Base-by-base conservation (phyloP, 2,888 invertebrate genomes). In the Geophilus truncorum region DNA sequence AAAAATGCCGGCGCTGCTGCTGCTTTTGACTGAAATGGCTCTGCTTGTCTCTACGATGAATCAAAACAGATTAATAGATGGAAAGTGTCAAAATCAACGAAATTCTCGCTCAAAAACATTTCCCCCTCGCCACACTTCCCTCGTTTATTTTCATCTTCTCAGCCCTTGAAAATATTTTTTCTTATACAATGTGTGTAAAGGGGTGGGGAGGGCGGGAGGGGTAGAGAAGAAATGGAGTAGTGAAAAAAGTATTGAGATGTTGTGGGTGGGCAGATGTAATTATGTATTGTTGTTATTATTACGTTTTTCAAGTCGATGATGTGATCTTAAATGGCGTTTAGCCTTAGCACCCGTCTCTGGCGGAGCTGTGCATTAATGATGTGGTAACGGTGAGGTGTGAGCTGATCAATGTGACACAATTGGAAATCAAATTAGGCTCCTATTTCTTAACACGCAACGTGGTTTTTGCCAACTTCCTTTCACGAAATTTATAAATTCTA, bases 401-500 rank as follows among this genome's bases (percentile, higher is more conserved):
- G 70, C 70, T 70, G 70, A 70, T 70, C 70, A 70, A 70, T 70
- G 70, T 70, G 70, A 70, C 70, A 70, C 70, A 70, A 70, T 70
- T 70, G 70, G 70, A 70, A 70, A 70, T 70, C 70, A 70, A 70
- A 70, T 70, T 70, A 70, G 70, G 70, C 70, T 70, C 70, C 12
- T 70, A 70, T 70, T 70, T 70, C 70, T 70, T n/a, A 70, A 70
- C 70, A 70, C 70, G 28, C 70, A 70, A 70, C 70, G 70, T 28
- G 70, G 70, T 70, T 45, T 70, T 70, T 28, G 25, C 28, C 28
- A 70, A 70, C 70, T 70, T 70, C 70, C 70, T 10, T 70, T 70
- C 28, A 25, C 25, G 70, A 70, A 70, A 70, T 70, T 70, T 70
- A 70, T 70, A 70, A 70, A 70, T 70, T 28, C 25, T 70, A 15